Evolutionary conservation across 2,113 vertebrate species (phyloP).

Genomic region (Ploceus nigricollis): DNA sequence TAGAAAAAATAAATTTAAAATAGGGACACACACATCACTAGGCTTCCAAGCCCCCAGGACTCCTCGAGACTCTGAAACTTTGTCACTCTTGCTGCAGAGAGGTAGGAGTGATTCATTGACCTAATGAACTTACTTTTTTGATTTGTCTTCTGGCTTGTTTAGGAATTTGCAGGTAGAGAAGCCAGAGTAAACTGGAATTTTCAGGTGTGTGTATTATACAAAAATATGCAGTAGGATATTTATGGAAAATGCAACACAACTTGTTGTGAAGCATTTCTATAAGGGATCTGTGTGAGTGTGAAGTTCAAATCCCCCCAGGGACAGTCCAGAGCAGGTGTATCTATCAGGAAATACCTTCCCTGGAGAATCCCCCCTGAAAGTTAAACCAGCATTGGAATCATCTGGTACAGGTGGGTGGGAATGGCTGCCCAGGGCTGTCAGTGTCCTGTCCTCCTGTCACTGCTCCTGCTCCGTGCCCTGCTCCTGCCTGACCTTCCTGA

Average conservation of each 20-base stretch:
- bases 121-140: background rate
- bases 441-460: rapidly evolving
- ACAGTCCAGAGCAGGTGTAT: background rate
- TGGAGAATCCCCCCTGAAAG: too few species aligned
- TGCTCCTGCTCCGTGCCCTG: background rate
- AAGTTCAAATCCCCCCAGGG: background rate
- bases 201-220: background rate
- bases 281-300: background rate
- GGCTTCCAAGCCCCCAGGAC: background rate
- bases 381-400: background rate
- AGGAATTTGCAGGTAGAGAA: background rate
- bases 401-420: background rate
- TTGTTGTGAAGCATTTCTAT: background rate
- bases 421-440: rapidly evolving
- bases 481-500: background rate
- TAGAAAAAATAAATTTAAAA: background rate
- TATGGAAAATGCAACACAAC: background rate
- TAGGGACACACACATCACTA: background rate
- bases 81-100: background rate
- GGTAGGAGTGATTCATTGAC: background rate
- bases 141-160: background rate
- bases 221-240: background rate
- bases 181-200: background rate
- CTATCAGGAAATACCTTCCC: too few species aligned
- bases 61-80: background rate